phyloP scores from a whole-genome alignment of 1,140 invertebrate genomes.

The Muscidifurax raptorellus region DNA sequence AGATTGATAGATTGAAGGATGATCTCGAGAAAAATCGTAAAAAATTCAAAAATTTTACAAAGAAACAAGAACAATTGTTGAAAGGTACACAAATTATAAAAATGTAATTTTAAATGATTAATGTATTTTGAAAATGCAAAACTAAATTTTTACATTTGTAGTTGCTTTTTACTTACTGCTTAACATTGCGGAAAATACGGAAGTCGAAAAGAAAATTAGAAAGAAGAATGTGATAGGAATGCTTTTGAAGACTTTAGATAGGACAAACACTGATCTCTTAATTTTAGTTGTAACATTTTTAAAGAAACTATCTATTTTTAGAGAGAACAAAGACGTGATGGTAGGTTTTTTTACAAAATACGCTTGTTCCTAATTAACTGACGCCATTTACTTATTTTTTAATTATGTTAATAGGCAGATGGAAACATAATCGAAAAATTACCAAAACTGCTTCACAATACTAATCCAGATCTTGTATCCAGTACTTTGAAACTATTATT shows the following conservation, averaged over 20 bases:
- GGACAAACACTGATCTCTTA: constrained; percentile 89
- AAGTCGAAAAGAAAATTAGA: constrained; percentile 97
- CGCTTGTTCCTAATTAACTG: constrained; percentile 25
- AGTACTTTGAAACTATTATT: constrained; percentile 92
- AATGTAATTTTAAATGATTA: constrained; percentile 38
- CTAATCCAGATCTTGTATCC: constrained; percentile 89
- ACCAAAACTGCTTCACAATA: constrained; percentile 83
- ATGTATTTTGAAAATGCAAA: constrained; percentile 16
- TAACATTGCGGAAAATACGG: constrained; percentile 96
- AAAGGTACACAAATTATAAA: constrained; percentile 75
- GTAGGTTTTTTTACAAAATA: constrained; percentile 67
- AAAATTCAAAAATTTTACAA: constrained; percentile 87
- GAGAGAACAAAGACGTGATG: constrained; percentile 97
- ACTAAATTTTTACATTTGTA: constrained; percentile 59
- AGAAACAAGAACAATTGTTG: constrained; percentile 94
- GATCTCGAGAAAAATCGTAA: constrained; percentile 88
- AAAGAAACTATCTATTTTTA: constrained; percentile 95
- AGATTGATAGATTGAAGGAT: constrained; percentile 82
- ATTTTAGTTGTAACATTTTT: constrained; percentile 95
- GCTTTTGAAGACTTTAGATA: constrained; percentile 91
- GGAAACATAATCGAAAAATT: constrained; percentile 85
- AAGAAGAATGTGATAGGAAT: constrained; percentile 94
- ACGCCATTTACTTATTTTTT: constrained; percentile 18
- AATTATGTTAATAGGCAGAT: constrained; percentile 73
- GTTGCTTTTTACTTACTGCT: constrained; percentile 93